A percentile compares a stretch with the other conserved stretches of the same genome.
phyloP scores from a whole-genome alignment of 2,113 vertebrate species.

The Glaucomys volans region DNA sequence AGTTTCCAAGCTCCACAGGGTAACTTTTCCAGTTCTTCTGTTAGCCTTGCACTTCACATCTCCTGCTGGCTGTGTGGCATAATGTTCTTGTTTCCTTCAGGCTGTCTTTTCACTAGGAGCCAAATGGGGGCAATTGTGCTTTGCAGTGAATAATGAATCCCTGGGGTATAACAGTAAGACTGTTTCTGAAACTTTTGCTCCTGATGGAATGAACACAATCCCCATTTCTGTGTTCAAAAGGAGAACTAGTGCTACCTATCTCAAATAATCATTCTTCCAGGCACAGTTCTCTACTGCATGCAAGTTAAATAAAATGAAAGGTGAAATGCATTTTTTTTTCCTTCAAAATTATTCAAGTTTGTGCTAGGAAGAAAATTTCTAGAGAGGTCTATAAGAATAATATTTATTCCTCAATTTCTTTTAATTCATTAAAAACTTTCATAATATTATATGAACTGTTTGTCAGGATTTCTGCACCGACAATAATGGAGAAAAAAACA shows the following conservation, averaged over 20 bases:
- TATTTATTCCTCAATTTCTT: constrained; percentile 80
- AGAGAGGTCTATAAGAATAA: constrained; percentile 30
- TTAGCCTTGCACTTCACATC: not conserved
- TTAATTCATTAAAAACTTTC: constrained; percentile 72
- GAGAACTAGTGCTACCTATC: not conserved
- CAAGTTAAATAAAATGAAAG: not conserved
- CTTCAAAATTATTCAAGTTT: not conserved
- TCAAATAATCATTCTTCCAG: not conserved
- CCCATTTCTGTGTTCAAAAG: not conserved
- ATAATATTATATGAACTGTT: constrained; percentile 57
- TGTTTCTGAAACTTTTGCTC: not conserved
- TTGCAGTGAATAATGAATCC: constrained; percentile 36
- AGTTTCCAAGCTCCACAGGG: not conserved
- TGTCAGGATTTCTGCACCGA: constrained; percentile 60
- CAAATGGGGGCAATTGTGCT: constrained; percentile 47
- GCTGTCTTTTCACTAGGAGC: constrained; percentile 20
- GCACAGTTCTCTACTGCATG: not conserved
- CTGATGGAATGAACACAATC: not conserved
- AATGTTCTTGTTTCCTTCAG: constrained; percentile 14
- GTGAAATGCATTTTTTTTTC: not conserved
- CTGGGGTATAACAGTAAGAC: not conserved
- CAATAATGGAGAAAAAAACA: constrained; percentile 54
- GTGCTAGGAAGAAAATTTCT: not conserved
- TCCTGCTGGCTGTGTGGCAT: constrained; percentile 3
- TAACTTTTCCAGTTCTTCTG: not conserved